Evolutionary conservation across 2,797 vertebrate genomes (phyloP).

Genomic region (Dallia pectoralis): DNA sequence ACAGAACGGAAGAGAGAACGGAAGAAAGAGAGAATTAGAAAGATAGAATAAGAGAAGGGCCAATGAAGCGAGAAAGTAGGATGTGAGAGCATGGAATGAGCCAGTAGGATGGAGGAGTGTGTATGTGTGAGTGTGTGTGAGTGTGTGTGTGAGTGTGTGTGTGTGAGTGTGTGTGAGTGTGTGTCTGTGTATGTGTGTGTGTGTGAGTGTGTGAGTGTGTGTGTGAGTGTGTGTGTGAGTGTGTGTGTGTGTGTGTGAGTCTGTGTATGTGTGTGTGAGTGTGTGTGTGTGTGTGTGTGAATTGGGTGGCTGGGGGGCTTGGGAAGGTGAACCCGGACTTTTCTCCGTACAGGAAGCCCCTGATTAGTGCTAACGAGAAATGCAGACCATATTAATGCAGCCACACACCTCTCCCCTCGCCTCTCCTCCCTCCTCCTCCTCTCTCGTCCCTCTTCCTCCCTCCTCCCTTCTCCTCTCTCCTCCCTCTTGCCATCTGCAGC

Average conservation of each 20-base stretch:
- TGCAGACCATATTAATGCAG: conserved; percentile 83
- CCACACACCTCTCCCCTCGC: conserved; percentile 73
- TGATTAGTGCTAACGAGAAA: conserved; percentile 83
- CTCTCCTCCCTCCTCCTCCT: conserved; percentile 51
- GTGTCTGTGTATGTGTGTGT: conserved; percentile 23
- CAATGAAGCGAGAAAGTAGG: conserved; percentile 25
- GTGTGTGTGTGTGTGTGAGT: conserved; percentile 37
- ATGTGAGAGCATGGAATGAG: conserved; percentile 43
- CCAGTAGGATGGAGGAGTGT: conserved; percentile 24
- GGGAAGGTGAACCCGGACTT: conserved; percentile 75
- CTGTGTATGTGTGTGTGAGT: conserved; percentile 28
- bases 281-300: conserved; percentile 27
- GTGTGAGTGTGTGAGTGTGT: conserved; percentile 38
- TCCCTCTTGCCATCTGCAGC: conserved; percentile 75
- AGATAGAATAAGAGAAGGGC: neutral
- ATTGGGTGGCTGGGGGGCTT: conserved; percentile 55
- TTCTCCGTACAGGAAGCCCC: conserved; percentile 77
- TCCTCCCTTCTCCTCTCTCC: conserved; percentile 43
- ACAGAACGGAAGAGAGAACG: conserved; percentile 14
- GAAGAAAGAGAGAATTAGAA: neutral
- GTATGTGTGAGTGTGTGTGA: too few relatives aligned
- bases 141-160: conserved; percentile 24
- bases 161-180: too few relatives aligned
- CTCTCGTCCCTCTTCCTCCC: conserved; percentile 52
- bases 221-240: conserved; percentile 32